Conservation (phyloP, 1,140 invertebrate species). For the Drosophila guanche region DNA sequence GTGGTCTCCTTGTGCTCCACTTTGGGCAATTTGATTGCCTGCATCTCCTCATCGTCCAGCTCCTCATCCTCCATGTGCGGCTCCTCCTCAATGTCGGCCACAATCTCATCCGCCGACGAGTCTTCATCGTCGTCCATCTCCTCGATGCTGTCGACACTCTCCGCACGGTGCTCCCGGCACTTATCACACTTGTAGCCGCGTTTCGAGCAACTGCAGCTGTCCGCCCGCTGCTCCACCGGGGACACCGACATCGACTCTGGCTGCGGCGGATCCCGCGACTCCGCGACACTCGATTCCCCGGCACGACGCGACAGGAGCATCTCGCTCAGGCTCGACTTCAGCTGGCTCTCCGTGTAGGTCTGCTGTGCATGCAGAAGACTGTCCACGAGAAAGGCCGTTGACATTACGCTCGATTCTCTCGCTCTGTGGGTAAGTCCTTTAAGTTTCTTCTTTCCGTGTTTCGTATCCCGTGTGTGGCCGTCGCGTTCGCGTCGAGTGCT, state of each 20-base stretch:
- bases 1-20: slow-evolving; percentile 64
- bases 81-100: slow-evolving; percentile 65
- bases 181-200: slow-evolving; percentile 82
- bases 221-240: slow-evolving; percentile 30
- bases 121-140: slow-evolving; percentile 75
- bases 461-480: slow-evolving; percentile 26
- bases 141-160: slow-evolving; percentile 73
- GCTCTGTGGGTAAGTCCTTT: not conserved
- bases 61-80: slow-evolving; percentile 63
- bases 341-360: slow-evolving; percentile 70
- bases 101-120: slow-evolving; percentile 71
- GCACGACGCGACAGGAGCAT: slow-evolving; percentile 72
- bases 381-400: slow-evolving; percentile 78
- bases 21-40: slow-evolving; percentile 72
- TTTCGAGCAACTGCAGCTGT: slow-evolving; percentile 59
- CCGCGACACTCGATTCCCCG: slow-evolving; percentile 25
- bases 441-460: not conserved
- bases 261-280: slow-evolving; percentile 5
- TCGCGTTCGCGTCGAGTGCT: slow-evolving; percentile 76
- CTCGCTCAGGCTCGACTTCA: slow-evolving; percentile 69
- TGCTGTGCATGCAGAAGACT: slow-evolving; percentile 79
- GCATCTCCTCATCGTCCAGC: slow-evolving; percentile 62
- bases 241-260: slow-evolving; percentile 16
- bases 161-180: slow-evolving; percentile 68
- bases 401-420: slow-evolving; percentile 56